These are phyloP conservation scores for Cordilura impudica DNA, from an alignment of 2,888 invertebrate genomes.

Conservation along the genomic window DNA sequence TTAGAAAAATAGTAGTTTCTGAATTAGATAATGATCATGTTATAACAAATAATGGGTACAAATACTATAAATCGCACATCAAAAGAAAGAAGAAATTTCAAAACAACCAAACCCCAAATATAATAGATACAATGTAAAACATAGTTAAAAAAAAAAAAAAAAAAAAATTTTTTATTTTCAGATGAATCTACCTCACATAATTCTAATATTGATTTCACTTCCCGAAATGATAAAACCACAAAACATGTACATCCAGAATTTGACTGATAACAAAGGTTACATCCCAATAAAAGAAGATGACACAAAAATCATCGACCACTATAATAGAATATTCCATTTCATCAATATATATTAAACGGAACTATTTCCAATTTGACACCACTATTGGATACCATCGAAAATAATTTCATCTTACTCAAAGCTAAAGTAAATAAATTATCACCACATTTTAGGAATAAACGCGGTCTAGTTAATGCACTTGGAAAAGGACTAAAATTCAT, in stretches of 20 bases:
- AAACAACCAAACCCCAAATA: too few relatives aligned
- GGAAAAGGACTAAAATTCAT: too few relatives aligned
- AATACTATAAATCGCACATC: slow-evolving; percentile 24
- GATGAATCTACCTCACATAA: background rate
- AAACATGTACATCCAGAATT: background rate
- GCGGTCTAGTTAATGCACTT: too few relatives aligned
- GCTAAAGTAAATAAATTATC: too few relatives aligned
- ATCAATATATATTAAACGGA: too few relatives aligned
- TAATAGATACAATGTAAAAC: too few relatives aligned
- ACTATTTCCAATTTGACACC: background rate
- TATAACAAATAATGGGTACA: slow-evolving; percentile 22
- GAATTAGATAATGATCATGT: slow-evolving; percentile 14
- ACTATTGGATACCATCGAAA: too few relatives aligned
- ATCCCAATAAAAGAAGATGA: background rate
- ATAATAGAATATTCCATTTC: too few relatives aligned
- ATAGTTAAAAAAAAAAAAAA: too few relatives aligned
- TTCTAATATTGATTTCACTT: background rate
- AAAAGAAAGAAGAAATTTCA: slow-evolving; percentile 12
- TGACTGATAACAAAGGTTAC: background rate
- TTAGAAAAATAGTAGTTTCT: slow-evolving; percentile 13
- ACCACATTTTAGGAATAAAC: too few relatives aligned
- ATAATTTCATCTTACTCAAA: background rate
- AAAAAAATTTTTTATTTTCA: background rate
- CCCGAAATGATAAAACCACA: background rate
- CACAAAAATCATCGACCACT: too few relatives aligned